These are phyloP conservation scores for Diadumene lineata DNA, from an alignment of 92 coral and sea anemone genomes.

Conservation along the genomic window DNA sequence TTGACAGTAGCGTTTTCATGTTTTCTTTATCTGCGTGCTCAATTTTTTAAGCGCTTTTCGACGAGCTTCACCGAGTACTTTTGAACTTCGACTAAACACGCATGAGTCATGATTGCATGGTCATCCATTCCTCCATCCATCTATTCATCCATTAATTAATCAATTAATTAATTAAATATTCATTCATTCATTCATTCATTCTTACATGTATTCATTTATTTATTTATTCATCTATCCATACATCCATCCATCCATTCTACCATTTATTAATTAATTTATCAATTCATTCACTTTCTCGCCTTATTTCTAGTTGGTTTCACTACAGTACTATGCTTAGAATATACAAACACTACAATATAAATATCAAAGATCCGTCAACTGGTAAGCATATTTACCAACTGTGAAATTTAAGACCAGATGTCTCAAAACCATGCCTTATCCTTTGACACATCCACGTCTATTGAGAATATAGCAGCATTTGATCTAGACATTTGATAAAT, in stretches of 20 bases:
- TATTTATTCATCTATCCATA: no score
- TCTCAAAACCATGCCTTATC: no score
- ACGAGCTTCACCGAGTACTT: no score
- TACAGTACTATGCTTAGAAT: constrained; percentile 73
- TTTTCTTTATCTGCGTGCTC: no score
- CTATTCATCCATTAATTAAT: neutral
- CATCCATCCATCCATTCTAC: neutral
- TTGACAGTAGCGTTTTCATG: no score
- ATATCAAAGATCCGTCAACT: constrained; percentile 56
- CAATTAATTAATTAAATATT: neutral
- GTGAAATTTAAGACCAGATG: no score
- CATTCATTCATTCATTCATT: neutral
- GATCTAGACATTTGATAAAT: no score
- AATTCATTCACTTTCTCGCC: neutral
- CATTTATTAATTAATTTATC: neutral
- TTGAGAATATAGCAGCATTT: no score
- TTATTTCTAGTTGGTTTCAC: constrained; percentile 58
- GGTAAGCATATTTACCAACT: constrained; percentile 29
- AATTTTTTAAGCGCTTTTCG: no score
- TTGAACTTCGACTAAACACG: no score
- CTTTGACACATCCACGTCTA: no score
- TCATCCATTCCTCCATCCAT: neutral
- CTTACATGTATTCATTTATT: neutral
- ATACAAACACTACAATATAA: constrained; percentile 74
- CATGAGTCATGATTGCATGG: no score